Base-by-base conservation (phyloP, 2,113 vertebrate genomes). In the Spilogale gracilis region DNA sequence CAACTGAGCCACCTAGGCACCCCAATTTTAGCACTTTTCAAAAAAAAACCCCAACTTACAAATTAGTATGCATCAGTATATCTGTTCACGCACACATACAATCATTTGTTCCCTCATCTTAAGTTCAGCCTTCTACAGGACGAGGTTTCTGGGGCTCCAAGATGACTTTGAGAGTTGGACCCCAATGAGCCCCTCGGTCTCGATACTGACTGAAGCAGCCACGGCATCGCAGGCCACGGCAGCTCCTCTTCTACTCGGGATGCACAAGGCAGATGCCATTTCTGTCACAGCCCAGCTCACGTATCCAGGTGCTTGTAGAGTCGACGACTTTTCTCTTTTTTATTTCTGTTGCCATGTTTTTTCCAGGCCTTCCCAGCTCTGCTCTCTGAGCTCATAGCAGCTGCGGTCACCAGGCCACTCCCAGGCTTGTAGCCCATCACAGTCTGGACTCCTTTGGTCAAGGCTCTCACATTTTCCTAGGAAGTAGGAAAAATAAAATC, bases 291-390 rank as follows among this genome's bases (percentile, higher is more conserved):
- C 25, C 73, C 73, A 3, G 56, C 43, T 99, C 98, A 99, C 12
- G 99, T 99, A n/a, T 99, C 99, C 98, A 99, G 98, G 98, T 99
- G 99, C 96, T 99, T 99, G 17, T 98, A 99, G 65, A 99, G 97
- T 67, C 99, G 98, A 23, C 99, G 99, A 6, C 99, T 98, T 98
- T 99, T 99, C 98, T 99, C 99, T 97, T 99, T 99, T 98, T 99
- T 99, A 97, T 99, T 99, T 95, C 97, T 99, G 99, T 99, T 99
- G 18, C 99, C 99, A 0, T 99, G 99, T 92, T 99, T 99, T 98
- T 99, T 99, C 99, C 99, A 99, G 85, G 99, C 99, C 95, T 99
- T 99, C 58, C 99, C 99, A 0, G 54, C 61, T 17, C 79, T 88
- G 0, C 11, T 96, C 45, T 99, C 99, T 50, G 97, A 6, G 12